A percentile compares a stretch with the other conserved stretches of the same genome.
Conservation (phyloP, 1,140 invertebrate genomes). For the Euglossa dilemma region DNA sequence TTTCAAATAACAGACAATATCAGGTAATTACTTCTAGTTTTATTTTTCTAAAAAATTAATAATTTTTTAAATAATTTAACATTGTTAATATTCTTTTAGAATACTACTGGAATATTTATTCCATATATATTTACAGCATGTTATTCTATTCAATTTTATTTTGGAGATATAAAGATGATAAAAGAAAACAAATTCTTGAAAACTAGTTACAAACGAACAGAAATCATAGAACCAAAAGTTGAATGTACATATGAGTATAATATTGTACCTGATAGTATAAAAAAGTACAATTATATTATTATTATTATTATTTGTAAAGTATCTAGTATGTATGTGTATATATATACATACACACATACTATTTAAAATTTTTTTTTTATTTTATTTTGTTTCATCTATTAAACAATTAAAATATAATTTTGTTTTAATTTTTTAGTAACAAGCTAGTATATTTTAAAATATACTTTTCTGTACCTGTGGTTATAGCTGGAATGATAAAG, state of each 20-base stretch:
- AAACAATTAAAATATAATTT: not conserved
- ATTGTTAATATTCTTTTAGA: not conserved
- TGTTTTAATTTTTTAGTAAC: slow-evolving; percentile 3
- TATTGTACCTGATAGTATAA: not conserved
- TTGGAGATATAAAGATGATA: not conserved
- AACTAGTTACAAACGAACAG: slow-evolving; percentile 12
- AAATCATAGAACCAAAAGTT: not conserved
- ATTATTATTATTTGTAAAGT: not conserved
- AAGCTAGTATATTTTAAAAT: not conserved
- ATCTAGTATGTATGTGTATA: not conserved
- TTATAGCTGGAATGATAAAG: not conserved
- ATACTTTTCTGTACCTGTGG: not conserved
- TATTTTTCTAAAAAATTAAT: not conserved
- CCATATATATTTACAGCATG: slow-evolving; percentile 39
- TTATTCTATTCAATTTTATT: slow-evolving; percentile 7
- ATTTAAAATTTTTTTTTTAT: not conserved
- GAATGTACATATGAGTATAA: slow-evolving; percentile 24
- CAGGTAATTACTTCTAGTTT: slow-evolving; percentile 1
- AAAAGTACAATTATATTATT: slow-evolving; percentile 2
- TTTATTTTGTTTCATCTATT: no score
- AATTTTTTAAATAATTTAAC: not conserved
- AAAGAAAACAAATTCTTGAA: slow-evolving; percentile 5
- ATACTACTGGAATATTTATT: not conserved
- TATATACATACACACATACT: no score
- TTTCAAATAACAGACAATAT: not conserved